phyloP scores from a whole-genome alignment of 2,113 vertebrate genomes.

The Coturnix japonica region DNA sequence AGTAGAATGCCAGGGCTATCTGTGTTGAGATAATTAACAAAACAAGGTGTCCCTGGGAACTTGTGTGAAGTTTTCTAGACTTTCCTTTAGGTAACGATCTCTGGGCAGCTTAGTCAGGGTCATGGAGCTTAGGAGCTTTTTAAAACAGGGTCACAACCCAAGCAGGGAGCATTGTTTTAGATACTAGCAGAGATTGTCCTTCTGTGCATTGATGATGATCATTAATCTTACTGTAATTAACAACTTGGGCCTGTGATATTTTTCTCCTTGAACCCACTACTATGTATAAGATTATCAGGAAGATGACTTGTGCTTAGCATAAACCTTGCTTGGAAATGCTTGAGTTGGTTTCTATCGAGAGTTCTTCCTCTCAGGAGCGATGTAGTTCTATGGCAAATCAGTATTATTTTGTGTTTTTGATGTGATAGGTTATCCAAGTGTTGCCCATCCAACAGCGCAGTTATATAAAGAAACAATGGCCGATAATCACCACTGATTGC shows the following conservation, averaged over 20 bases:
- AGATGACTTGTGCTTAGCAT: not conserved
- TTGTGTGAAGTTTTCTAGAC: not conserved
- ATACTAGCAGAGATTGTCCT: not conserved
- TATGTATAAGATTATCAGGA: not conserved
- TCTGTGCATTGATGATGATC: not conserved
- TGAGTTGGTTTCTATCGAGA: not conserved
- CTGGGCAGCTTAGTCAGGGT: not conserved
- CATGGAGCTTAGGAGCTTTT: not conserved
- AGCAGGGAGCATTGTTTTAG: not conserved
- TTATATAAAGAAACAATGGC: not conserved
- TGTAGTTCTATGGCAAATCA: not conserved
- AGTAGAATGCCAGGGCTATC: not conserved
- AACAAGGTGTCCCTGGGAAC: not conserved
- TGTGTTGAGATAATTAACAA: not conserved
- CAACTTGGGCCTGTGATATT: not conserved
- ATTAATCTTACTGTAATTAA: not conserved
- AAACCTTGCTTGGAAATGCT: not conserved
- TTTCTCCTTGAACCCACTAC: not conserved
- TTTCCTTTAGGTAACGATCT: not conserved
- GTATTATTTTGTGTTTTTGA: not conserved
- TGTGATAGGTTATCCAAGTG: not conserved
- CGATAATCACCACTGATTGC: not conserved
- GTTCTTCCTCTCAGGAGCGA: not conserved
- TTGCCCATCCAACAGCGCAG: not conserved
- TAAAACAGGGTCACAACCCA: not conserved